Percentiles rank a stretch among this genome's conserved stretches.
These are phyloP conservation scores for Acanthacorydalis orientalis DNA, from an alignment of 2,888 invertebrate genomes.

Conservation along the genomic window DNA sequence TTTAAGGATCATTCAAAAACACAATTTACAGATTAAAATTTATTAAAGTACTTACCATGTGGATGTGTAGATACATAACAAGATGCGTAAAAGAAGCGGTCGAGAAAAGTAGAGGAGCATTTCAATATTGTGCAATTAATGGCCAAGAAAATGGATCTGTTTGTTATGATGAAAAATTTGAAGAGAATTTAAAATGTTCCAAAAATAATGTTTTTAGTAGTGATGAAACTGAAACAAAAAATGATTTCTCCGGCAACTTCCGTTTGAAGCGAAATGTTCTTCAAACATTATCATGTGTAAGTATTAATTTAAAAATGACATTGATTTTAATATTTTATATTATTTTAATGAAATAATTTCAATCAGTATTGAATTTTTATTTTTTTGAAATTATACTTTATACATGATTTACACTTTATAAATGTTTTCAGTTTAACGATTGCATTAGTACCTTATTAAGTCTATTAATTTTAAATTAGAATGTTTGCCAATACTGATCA, in stretches of 20 bases:
- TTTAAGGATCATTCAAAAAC: too few relatives aligned
- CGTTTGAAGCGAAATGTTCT: conserved; percentile 13
- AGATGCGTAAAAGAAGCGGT: conserved; percentile 32
- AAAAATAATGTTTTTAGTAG: not conserved
- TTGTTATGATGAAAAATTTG: not conserved
- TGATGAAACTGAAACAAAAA: not conserved
- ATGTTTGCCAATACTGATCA: too few relatives aligned
- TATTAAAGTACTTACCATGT: not conserved
- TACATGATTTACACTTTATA: too few relatives aligned
- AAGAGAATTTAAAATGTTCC: not conserved
- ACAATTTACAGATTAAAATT: too few relatives aligned
- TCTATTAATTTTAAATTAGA: too few relatives aligned
- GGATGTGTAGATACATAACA: conserved; percentile 38
- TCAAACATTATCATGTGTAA: conserved; percentile 12
- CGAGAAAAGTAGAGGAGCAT: conserved; percentile 31
- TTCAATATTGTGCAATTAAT: conserved; percentile 30
- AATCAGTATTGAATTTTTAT: too few relatives aligned
- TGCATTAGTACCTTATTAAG: too few relatives aligned
- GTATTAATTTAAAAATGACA: conserved; percentile 9
- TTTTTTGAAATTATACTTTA: too few relatives aligned
- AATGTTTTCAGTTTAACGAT: too few relatives aligned
- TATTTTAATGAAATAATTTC: too few relatives aligned
- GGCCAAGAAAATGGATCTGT: conserved; percentile 10
- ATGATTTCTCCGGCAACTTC: conserved; percentile 2
- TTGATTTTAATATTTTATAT: conserved; percentile 7